phyloP scores from a whole-genome alignment of 2,888 invertebrate species.

The Meganola albula region DNA sequence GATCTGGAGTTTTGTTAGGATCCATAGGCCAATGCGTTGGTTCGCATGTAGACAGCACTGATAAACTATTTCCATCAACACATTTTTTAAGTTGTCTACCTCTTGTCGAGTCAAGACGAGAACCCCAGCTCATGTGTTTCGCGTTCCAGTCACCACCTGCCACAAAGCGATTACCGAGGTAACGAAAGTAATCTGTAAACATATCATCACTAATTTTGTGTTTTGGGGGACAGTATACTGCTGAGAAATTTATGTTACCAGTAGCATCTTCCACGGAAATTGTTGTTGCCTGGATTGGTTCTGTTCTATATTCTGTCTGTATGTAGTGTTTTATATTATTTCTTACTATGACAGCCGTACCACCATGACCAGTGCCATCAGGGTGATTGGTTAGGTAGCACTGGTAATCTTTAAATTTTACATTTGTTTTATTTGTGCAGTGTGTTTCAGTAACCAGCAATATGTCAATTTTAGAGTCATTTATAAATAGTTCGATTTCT shows the following conservation, averaged over 20 bases:
- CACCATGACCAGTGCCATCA: slow-evolving; percentile 16
- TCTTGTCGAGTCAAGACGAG: slow-evolving; percentile 15
- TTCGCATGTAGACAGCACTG: slow-evolving; percentile 14
- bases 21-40: slow-evolving; percentile 20
- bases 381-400: slow-evolving; percentile 12
- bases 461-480: slow-evolving; percentile 11
- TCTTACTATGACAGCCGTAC: slow-evolving; percentile 13
- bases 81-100: slow-evolving; percentile 11
- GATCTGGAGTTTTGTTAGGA: slow-evolving; percentile 5
- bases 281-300: slow-evolving; percentile 18
- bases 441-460: slow-evolving; percentile 16
- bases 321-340: slow-evolving; percentile 12
- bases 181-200: slow-evolving; percentile 7
- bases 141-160: slow-evolving; percentile 18
- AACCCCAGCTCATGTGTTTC: slow-evolving; percentile 20
- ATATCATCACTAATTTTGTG: slow-evolving; percentile 9
- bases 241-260: slow-evolving; percentile 9
- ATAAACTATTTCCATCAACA: slow-evolving; percentile 11
- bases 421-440: slow-evolving; percentile 2
- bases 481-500: slow-evolving; percentile 10
- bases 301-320: slow-evolving; percentile 5
- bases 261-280: slow-evolving; percentile 6
- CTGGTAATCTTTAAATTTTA: slow-evolving; percentile 8
- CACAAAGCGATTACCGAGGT: slow-evolving; percentile 10
- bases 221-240: slow-evolving; percentile 20